Base-by-base conservation (phyloP, 1,140 invertebrate species). In the Zaprionus capensis region DNA sequence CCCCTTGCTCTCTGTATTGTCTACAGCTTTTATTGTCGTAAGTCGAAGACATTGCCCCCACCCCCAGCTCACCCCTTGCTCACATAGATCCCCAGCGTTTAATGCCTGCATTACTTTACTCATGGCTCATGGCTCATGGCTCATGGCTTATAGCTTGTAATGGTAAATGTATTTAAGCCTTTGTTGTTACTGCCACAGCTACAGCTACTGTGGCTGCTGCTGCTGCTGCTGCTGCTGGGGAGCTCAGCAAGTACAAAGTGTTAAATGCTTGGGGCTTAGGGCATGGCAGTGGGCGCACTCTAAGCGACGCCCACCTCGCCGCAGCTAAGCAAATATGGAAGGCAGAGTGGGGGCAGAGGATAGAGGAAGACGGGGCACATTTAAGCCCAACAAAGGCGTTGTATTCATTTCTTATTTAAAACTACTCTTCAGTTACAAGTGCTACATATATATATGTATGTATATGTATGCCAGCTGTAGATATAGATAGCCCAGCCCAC, bases 351-450 rank as follows among this genome's bases (percentile, higher is more conserved):
- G 5, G 14, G 46, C 7, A 12, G 7, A 9, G n/a, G 6, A 7
- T 2, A 7, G 12, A 6, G 22, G 24, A 9, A 31, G 7, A 31
- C 7, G 28, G 36, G 65, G 76, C 66, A 80, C 79, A 87, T 80
- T 83, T 75, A 87, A 86, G 77, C 63, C 72, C 73, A 76, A 85
- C 81, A 77, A 64, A 77, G 73, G 73, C 79, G 82, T 75, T 80
- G 77, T 64, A 87, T 75, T 86, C 73, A 88, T 88, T 88, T 87
- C 83, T 88, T 87, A 88, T 88, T 87, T 86, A 86, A 86, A 83
- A 77, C 81, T 78, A 74, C 67, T 53, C 61, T 56, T 71, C 68
- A 55, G 59, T 58, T 57, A 56, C 55, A 58, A 67, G 26, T 67
- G 53, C 26, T 41, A 58, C 57, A 11, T 34, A 15, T 31, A 56